Evolutionary conservation across 64 coral and sea anemone species (phyloP).

Genomic region (Anthopleura sola): DNA sequence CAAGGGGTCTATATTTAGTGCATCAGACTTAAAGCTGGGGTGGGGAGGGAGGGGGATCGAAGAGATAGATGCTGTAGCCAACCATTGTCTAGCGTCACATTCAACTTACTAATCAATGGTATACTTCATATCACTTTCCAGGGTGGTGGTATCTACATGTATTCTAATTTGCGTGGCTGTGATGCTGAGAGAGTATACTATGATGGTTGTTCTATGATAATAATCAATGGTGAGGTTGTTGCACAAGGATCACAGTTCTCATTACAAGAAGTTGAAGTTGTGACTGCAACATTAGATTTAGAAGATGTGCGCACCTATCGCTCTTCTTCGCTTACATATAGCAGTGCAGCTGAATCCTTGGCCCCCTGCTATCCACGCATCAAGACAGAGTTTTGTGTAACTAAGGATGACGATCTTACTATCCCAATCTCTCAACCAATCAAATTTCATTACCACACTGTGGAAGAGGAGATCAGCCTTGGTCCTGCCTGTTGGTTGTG

Average conservation of each 20-base stretch:
- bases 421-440: slow-evolving; percentile 48
- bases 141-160: slow-evolving; percentile 94
- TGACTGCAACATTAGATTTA: slow-evolving; percentile 86
- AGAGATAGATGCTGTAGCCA: too few species aligned
- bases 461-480: slow-evolving; percentile 96
- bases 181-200: slow-evolving; percentile 93
- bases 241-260: slow-evolving; percentile 92
- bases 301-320: slow-evolving; percentile 80
- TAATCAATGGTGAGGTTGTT: slow-evolving; percentile 85
- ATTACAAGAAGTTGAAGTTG: slow-evolving; percentile 92
- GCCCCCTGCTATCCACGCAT: slow-evolving; percentile 50
- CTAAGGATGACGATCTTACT: slow-evolving; percentile 50
- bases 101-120: too few species aligned
- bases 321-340: slow-evolving; percentile 37
- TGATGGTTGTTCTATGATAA: slow-evolving; percentile 85
- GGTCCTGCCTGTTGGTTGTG: slow-evolving; percentile 97
- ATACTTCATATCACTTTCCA: not conserved
- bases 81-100: too few species aligned
- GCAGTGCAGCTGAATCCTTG: slow-evolving; percentile 23
- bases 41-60: too few species aligned
- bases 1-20: too few species aligned
- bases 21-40: too few species aligned
- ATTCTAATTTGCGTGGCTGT: slow-evolving; percentile 91
- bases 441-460: slow-evolving; percentile 59
- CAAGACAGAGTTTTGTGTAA: slow-evolving; percentile 72